A percentile compares a stretch with the other conserved stretches of the same genome.
These are phyloP conservation scores for Clytia hemisphaerica DNA, from an alignment of 30 jellyfish, hydroid and myxozoan genomes.

Conservation along the genomic window DNA sequence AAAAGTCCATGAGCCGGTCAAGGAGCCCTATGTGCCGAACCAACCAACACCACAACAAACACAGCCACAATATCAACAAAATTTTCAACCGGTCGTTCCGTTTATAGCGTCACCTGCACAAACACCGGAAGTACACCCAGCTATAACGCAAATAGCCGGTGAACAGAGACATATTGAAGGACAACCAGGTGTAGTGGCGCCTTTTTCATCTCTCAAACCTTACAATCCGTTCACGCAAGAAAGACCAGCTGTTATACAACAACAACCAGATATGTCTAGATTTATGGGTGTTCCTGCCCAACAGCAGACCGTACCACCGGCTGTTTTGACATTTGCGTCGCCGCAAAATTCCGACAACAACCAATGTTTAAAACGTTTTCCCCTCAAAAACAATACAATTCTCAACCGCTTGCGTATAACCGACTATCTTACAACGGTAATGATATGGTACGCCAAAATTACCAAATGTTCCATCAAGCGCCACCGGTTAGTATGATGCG, in stretches of 20 bases:
- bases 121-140: no score
- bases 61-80: conserved; percentile 15
- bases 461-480: no score
- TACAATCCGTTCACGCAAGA: not conserved
- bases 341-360: no score
- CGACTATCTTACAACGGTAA: not conserved
- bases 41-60: conserved; percentile 13
- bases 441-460: no score
- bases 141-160: conserved; percentile 8
- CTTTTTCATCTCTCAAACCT: not conserved
- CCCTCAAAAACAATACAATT: not conserved
- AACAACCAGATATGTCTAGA: not conserved
- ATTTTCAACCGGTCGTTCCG: no score
- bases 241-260: not conserved
- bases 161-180: conserved; percentile 1
- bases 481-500: no score
- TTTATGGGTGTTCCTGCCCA: not conserved
- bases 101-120: no score
- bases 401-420: not conserved
- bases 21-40: not conserved
- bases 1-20: no score
- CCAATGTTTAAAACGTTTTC: not conserved
- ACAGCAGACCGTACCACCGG: not conserved
- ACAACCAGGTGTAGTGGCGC: not conserved
- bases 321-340: no score